A percentile compares a stretch with the other conserved stretches of the same genome.
phyloP scores from a whole-genome alignment of 2,888 invertebrate species.

The Actias luna region DNA sequence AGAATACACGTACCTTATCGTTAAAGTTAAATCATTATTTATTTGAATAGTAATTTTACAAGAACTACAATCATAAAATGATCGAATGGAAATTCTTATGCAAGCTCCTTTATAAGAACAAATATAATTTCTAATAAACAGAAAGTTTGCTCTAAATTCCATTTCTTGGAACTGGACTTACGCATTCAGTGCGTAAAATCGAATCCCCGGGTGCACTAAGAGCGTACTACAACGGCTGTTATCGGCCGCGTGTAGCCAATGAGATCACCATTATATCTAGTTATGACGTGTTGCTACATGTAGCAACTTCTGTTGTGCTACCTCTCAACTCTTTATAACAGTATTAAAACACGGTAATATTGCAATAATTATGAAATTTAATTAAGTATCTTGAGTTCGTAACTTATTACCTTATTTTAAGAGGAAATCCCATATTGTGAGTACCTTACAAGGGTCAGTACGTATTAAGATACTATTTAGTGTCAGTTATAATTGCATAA shows the following conservation, averaged over 20 bases:
- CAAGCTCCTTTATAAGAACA: not conserved
- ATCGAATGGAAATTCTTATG: not conserved
- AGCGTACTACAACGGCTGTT: conserved; percentile 40
- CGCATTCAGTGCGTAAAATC: conserved; percentile 18
- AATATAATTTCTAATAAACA: not conserved
- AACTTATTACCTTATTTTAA: not conserved
- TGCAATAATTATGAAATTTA: not conserved
- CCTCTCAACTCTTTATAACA: conserved; percentile 35
- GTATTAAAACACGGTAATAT: conserved; percentile 10
- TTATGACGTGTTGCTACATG: conserved; percentile 60
- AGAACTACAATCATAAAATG: not conserved
- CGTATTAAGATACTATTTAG: not conserved
- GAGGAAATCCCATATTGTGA: not conserved
- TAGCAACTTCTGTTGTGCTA: conserved; percentile 32
- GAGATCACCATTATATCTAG: conserved; percentile 78
- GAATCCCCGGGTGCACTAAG: conserved; percentile 40
- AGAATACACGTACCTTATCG: not conserved
- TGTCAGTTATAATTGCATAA: not conserved
- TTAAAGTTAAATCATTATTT: not conserved
- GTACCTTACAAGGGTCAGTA: not conserved
- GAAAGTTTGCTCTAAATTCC: conserved; percentile 5
- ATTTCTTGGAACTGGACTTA: conserved; percentile 12
- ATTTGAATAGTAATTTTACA: not conserved
- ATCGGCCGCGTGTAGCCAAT: conserved; percentile 54
- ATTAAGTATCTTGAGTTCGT: not conserved